phyloP scores from a whole-genome alignment of 2,113 vertebrate genomes.

The Himantopus leucocephalus region DNA sequence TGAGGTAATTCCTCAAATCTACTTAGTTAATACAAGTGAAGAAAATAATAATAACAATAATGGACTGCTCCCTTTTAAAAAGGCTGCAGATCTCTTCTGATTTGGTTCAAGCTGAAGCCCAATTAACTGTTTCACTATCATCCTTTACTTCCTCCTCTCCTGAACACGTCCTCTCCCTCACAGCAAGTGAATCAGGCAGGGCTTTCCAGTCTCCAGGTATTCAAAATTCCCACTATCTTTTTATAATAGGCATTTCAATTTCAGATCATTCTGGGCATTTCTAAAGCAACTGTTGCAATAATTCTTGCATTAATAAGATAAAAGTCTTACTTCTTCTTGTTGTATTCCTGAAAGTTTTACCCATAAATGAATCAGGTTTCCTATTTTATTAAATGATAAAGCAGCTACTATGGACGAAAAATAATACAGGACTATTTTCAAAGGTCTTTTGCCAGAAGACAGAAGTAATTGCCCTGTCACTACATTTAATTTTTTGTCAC shows the following conservation, averaged over 20 bases:
- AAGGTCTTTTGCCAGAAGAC: not conserved
- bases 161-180: not conserved
- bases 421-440: not conserved
- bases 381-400: not conserved
- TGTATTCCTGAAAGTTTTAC: not conserved
- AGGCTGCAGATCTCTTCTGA: not conserved
- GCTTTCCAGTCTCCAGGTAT: not conserved
- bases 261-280: not conserved
- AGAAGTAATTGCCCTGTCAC: not conserved
- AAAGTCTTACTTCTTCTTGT: not conserved
- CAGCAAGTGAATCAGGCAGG: not conserved
- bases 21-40: not conserved
- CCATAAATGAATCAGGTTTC: not conserved
- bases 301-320: not conserved
- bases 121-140: not conserved
- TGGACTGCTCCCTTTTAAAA: not conserved
- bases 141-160: not conserved
- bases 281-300: not conserved
- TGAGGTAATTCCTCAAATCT: not conserved
- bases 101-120: not conserved
- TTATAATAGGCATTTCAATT: not conserved
- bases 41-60: not conserved
- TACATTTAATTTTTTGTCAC: not conserved
- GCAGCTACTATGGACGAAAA: not conserved
- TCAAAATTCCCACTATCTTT: not conserved